Percentiles rank a stretch among this genome's conserved stretches.
Conservation (phyloP, 2,797 vertebrate species). For the Micropoecilia bifurca region DNA sequence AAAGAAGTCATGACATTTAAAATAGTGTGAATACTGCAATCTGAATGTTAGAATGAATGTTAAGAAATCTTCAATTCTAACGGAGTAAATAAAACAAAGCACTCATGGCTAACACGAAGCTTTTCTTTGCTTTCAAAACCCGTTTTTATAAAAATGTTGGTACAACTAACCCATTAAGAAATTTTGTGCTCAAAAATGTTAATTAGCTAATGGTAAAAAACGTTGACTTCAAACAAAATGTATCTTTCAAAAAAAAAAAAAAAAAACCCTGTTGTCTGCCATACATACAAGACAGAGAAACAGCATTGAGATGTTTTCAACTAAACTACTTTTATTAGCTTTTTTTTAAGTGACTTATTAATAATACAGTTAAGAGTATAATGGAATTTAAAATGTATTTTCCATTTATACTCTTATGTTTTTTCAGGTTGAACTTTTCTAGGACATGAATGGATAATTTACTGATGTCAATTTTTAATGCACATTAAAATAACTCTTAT, state of each 20-base stretch:
- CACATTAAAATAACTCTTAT: neutral
- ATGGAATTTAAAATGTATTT: neutral
- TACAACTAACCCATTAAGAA: neutral
- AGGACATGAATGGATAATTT: neutral
- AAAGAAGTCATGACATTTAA: neutral
- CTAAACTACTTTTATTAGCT: neutral
- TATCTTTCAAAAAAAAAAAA: neutral
- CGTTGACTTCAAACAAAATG: too few relatives aligned
- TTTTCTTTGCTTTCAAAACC: neutral
- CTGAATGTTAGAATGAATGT: neutral
- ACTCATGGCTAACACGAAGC: neutral
- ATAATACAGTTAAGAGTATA: neutral
- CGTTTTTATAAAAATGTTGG: neutral
- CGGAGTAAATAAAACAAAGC: neutral
- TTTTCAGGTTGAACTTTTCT: neutral
- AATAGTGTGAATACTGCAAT: neutral
- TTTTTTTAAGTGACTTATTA: neutral
- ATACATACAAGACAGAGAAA: neutral
- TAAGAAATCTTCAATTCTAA: neutral
- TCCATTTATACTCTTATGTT: neutral
- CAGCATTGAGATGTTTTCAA: neutral
- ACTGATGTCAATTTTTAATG: neutral
- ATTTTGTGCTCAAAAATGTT: too few relatives aligned
- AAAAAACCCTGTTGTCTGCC: neutral
- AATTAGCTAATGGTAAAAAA: too few relatives aligned